phyloP scores from a whole-genome alignment of 2,888 invertebrate species.

The Metalampra italica region DNA sequence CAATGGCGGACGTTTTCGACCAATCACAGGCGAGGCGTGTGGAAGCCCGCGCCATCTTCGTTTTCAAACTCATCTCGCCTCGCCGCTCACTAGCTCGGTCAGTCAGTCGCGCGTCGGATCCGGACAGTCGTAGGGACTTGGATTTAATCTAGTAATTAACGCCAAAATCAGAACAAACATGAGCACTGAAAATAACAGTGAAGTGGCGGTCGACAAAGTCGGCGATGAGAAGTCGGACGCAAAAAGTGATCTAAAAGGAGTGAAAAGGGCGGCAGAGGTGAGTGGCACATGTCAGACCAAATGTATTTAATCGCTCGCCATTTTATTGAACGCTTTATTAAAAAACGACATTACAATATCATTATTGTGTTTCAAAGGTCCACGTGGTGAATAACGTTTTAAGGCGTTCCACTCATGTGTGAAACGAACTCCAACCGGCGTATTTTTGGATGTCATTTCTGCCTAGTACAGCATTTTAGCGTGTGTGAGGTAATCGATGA shows the following conservation, averaged over 20 bases:
- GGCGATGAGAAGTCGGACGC: slow-evolving; percentile 88
- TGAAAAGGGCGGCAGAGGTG: slow-evolving; percentile 93
- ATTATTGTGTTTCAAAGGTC: slow-evolving; percentile 23
- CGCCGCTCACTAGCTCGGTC: slow-evolving; percentile 68
- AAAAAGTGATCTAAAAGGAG: slow-evolving; percentile 91
- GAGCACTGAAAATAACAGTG: slow-evolving; percentile 86
- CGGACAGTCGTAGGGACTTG: slow-evolving; percentile 76
- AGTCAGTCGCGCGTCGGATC: slow-evolving; percentile 84
- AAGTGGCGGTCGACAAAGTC: slow-evolving; percentile 91
- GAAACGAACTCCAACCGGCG: slow-evolving; percentile 45
- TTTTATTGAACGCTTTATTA: slow-evolving; percentile 67
- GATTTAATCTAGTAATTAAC: slow-evolving; percentile 60
- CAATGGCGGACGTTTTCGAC: slow-evolving; percentile 56
- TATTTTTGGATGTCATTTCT: slow-evolving; percentile 66
- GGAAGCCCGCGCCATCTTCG: slow-evolving; percentile 88
- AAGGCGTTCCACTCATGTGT: slow-evolving; percentile 17
- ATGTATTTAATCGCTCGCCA: slow-evolving; percentile 75
- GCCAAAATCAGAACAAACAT: slow-evolving; percentile 71
- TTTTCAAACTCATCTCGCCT: slow-evolving; percentile 85
- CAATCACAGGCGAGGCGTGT: slow-evolving; percentile 58
- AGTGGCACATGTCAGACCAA: slow-evolving; percentile 78
- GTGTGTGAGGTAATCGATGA: slow-evolving; percentile 64
- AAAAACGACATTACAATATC: slow-evolving; percentile 30
- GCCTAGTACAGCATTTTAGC: slow-evolving; percentile 41
- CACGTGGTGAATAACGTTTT: slow-evolving; percentile 42